Base-by-base conservation (phyloP, 2,888 invertebrate species). In the Standfussiana lucernea region DNA sequence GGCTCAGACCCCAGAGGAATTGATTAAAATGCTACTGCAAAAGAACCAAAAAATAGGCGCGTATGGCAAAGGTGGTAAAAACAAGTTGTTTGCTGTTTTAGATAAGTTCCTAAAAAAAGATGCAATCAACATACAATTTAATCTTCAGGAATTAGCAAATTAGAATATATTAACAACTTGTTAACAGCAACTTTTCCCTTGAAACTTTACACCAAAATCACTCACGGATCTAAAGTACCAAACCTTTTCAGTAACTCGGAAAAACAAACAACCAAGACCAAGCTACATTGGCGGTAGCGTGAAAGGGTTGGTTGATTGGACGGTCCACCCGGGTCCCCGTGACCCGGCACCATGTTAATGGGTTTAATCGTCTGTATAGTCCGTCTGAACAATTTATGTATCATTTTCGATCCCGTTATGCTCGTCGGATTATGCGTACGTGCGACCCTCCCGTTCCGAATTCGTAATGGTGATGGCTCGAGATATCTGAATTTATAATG, bases 391-490 rank as follows among this genome's bases (percentile, higher is more conserved):
- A 95, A 96, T 96, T 96, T 96, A 96, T 96, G 96, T 96, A 96
- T 96, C 96, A 96, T 96, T 96, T 96, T 96, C 95, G 96, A 96
- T 96, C 95, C 95, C 93, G 94, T 96, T 96, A 96, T 94, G 94
- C 94, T 92, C 91, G 92, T 91, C 79, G 96, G 96, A 96, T 96
- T 95, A 96, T 94, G 92, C 91, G 92, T 90, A 89, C 90, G 90
- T 91, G 91, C 91, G 90, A 91, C 93, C 94, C 93, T 91, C 90
- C 86, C 91, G 90, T 90, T 91, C 86, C 88, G 89, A 91, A 93
- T 91, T 90, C 89, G 90, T 93, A 93, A 95, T 94, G 93, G 91
- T 92, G 93, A 93, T 94, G 92, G 91, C 84, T 84, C 82, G 89
- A 92, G 93, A 94, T 95, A 95, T 93, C 93, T 93, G 92, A 94